A percentile compares a stretch with the other conserved stretches of the same genome.
phyloP scores from a whole-genome alignment of 35 echinoderm and acorn worm species.

The Antedon bifida region DNA sequence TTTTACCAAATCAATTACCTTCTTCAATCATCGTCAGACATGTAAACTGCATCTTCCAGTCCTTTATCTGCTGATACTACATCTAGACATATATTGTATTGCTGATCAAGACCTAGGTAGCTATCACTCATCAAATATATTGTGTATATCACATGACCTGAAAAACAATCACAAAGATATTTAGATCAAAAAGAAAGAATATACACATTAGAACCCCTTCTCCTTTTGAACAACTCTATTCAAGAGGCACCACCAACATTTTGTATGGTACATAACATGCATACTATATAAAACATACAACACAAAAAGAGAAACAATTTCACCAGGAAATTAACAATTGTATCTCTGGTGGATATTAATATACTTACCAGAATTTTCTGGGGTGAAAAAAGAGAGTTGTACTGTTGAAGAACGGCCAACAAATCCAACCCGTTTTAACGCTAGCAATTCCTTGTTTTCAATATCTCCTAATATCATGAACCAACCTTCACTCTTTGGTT shows the following conservation, averaged over 20 bases:
- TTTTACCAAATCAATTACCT: too few relatives aligned
- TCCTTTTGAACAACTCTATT: too few relatives aligned
- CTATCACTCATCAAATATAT: slow-evolving; percentile 87
- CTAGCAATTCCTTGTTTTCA: slow-evolving; percentile 77
- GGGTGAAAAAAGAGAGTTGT: slow-evolving; percentile 75
- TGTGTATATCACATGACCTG: slow-evolving; percentile 69
- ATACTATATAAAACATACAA: too few relatives aligned
- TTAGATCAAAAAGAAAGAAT: not conserved
- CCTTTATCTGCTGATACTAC: slow-evolving; percentile 50
- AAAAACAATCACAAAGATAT: not conserved
- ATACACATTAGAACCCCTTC: too few relatives aligned
- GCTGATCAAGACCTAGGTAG: slow-evolving; percentile 84
- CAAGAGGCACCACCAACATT: too few relatives aligned
- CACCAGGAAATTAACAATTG: too few relatives aligned
- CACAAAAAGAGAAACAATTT: too few relatives aligned
- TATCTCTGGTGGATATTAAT: too few relatives aligned
- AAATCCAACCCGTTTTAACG: slow-evolving; percentile 61
- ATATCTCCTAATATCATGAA: slow-evolving; percentile 79
- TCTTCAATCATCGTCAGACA: too few relatives aligned
- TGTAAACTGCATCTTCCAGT: too few relatives aligned
- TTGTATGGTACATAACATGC: too few relatives aligned
- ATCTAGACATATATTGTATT: slow-evolving; percentile 86
- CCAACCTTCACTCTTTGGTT: slow-evolving; percentile 83
- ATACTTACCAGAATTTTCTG: slow-evolving; percentile 51
- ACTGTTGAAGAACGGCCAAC: slow-evolving; percentile 29